Base-by-base conservation (phyloP, 2,797 vertebrate species). In the Anas bahamensis region DNA sequence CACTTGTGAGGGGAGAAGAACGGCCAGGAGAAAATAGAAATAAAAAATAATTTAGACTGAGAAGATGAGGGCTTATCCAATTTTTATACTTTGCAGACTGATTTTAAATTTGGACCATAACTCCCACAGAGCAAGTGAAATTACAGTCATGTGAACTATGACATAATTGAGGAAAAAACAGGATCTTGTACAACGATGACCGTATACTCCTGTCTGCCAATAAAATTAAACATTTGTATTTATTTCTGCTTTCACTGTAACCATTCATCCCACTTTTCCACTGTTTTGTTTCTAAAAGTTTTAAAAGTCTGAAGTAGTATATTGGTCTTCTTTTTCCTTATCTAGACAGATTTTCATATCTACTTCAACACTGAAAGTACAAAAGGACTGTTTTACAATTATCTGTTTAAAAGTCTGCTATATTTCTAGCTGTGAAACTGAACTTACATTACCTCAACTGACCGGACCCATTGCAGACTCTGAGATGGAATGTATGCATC, bases 391-490 rank as follows among this genome's bases (percentile, higher is more conserved):
- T 88, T 95, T 77, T 84, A 81, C 50, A 91, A 79, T 84, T 87
- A 84, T 65, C 80, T 88, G 56, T 60, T 94, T 80, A 82, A 95
- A 95, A 94, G 2, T 19, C 56, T 81, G 33, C 48, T 89, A 61
- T 1, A 46, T 89, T 90, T 84, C 83, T 92, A 96, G 63, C 71
- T 93, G 75, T 93, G 89, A 93, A 94, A 90, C 79, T 92, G 92
- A 97, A 94, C 87, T 94, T 96, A 39, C 85, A 94, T 97, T 97
- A 97, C 96, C 97, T 97, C 94, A 96, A 53, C 89, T 97, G 97
- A 96, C 96, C 90, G 29, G 91, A 93, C 89, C 26, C 7, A 0
- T 28, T 79, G 88, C 95, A 95, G 92, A 95, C 94, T 95, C 66
- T 90, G 59, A 69, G 33, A 92, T 96, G 93, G 96, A 97, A 97